Evolutionary conservation across 2,797 vertebrate species (phyloP).

Genomic region (Gorsachius magnificus): DNA sequence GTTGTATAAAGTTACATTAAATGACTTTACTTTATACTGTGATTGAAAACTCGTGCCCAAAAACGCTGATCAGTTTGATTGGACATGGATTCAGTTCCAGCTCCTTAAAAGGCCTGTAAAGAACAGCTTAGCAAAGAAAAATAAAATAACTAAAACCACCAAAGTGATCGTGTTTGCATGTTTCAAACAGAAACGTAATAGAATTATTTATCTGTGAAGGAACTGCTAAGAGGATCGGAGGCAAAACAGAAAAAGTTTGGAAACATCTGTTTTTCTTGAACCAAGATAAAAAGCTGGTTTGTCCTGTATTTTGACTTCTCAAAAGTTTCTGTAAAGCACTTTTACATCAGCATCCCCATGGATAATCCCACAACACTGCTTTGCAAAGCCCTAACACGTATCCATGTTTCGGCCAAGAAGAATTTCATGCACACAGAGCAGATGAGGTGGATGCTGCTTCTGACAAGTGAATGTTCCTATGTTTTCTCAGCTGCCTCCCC

Average conservation of each 20-base stretch:
- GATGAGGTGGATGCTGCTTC: background rate
- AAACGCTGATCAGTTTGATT: conserved; percentile 17
- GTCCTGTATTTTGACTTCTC: background rate
- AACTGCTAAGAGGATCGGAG: background rate
- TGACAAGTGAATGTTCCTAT: fast-evolving
- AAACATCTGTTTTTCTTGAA: background rate
- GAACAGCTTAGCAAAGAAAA: background rate
- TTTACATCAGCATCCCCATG: background rate
- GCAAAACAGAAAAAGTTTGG: background rate
- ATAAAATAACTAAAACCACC: background rate
- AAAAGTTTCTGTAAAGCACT: background rate
- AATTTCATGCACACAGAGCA: background rate
- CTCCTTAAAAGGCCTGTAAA: background rate
- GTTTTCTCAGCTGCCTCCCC: background rate
- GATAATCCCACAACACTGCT: background rate
- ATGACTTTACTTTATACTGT: background rate
- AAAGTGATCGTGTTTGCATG: background rate
- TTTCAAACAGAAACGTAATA: background rate
- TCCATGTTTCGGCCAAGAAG: no score
- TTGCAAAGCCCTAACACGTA: fast-evolving
- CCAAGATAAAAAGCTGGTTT: background rate
- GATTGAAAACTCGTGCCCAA: conserved; percentile 10
- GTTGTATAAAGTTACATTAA: background rate
- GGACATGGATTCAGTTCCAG: background rate
- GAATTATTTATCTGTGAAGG: conserved; percentile 4